Evolutionary conservation across 1,140 invertebrate species (phyloP).

Genomic region (Musca domestica): DNA sequence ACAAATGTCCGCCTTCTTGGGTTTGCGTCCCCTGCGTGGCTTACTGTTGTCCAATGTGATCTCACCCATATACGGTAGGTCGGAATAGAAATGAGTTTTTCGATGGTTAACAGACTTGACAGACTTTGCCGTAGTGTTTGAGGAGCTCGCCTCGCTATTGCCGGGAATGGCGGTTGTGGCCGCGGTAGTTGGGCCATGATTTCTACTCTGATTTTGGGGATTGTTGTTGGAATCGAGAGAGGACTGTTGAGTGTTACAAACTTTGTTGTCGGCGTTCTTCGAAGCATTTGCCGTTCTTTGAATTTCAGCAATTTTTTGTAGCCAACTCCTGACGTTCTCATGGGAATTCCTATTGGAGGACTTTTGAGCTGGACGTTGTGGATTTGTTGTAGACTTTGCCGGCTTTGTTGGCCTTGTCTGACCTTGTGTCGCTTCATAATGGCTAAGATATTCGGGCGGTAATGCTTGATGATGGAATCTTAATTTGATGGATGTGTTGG

Average conservation of each 20-base stretch:
- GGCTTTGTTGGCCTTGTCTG: constrained; percentile 35
- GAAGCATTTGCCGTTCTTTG: constrained; percentile 55
- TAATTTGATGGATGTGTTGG: constrained; percentile 69
- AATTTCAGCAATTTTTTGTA: constrained; percentile 68
- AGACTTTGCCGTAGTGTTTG: neutral
- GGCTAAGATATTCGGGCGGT: constrained; percentile 74
- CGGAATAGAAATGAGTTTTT: constrained; percentile 69
- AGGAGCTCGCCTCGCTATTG: neutral
- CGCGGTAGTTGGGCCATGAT: neutral
- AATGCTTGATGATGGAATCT: constrained; percentile 80
- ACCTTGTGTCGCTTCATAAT: constrained; percentile 72
- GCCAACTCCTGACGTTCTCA: constrained; percentile 70
- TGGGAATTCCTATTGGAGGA: constrained; percentile 44
- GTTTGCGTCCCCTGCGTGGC: constrained; percentile 77
- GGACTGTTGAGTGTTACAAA: neutral
- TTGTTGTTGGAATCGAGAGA: constrained; percentile 22
- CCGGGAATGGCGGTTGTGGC: too few species aligned
- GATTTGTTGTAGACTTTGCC: neutral
- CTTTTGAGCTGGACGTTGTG: constrained; percentile 28
- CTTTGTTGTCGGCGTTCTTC: constrained; percentile 5
- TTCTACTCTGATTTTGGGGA: constrained; percentile 9
- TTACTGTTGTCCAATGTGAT: constrained; percentile 84
- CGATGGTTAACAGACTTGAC: neutral
- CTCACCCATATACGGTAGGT: constrained; percentile 86
- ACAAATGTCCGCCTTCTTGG: constrained; percentile 86